These are phyloP conservation scores for Cephus nigrinus DNA, from an alignment of 2,888 invertebrate species.

Conservation along the genomic window DNA sequence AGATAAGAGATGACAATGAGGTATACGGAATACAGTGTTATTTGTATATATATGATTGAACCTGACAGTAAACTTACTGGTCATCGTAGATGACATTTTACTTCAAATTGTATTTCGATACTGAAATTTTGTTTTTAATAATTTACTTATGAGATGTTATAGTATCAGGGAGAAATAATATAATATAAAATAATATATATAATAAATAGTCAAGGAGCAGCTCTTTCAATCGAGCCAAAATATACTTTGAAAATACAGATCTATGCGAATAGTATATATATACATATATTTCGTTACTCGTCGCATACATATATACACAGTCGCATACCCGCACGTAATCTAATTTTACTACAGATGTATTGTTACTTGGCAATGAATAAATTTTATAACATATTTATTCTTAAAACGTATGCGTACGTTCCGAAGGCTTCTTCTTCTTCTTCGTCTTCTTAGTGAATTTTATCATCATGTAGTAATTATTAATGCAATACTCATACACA, in stretches of 20 bases:
- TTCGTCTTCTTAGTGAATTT: background rate
- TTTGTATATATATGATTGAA: background rate
- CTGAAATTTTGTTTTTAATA: background rate
- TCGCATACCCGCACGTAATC: background rate
- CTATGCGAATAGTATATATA: slow-evolving; percentile 23
- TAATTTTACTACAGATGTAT: slow-evolving; percentile 25
- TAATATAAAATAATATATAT: background rate
- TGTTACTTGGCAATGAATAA: slow-evolving; percentile 51
- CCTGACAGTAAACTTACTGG: background rate
- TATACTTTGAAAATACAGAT: slow-evolving; percentile 25
- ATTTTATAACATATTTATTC: slow-evolving; percentile 50
- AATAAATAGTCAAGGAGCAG: background rate
- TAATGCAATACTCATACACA: background rate
- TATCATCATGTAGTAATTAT: no score
- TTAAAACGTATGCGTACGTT: slow-evolving; percentile 10
- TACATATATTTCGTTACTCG: slow-evolving; percentile 30
- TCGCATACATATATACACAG: slow-evolving; percentile 2
- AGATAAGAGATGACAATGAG: no score
- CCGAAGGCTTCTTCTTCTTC: background rate
- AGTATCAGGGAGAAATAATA: background rate
- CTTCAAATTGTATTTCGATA: background rate
- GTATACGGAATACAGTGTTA: no score
- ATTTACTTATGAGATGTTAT: background rate
- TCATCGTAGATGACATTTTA: background rate
- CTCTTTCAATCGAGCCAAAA: background rate